These are phyloP conservation scores for Thyatira batis DNA, from an alignment of 2,888 invertebrate genomes.

Conservation along the genomic window DNA sequence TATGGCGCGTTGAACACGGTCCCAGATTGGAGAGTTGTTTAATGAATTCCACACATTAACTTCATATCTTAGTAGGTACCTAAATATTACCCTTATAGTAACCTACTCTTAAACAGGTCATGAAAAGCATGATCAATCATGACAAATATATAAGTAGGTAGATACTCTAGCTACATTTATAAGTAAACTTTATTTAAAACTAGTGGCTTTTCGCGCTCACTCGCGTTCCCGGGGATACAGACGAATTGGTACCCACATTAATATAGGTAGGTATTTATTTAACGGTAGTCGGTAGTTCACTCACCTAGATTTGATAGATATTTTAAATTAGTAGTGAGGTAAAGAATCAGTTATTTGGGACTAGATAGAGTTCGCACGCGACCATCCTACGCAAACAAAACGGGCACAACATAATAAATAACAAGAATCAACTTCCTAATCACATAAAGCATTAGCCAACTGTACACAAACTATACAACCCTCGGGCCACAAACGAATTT, in stretches of 20 bases:
- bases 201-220: too few relatives aligned
- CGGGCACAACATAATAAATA: slow-evolving; percentile 17
- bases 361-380: background rate
- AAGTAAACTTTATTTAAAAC: too few relatives aligned
- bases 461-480: slow-evolving; percentile 56
- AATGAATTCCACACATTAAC: slow-evolving; percentile 15
- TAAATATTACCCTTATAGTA: slow-evolving; percentile 6
- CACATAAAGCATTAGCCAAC: slow-evolving; percentile 68
- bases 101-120: background rate
- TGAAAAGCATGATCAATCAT: too few relatives aligned
- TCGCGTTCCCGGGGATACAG: too few relatives aligned
- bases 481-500: slow-evolving; percentile 69
- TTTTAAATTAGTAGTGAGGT: too few relatives aligned
- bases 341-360: background rate
- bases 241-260: too few relatives aligned
- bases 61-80: too few relatives aligned
- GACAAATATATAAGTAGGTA: too few relatives aligned
- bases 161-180: too few relatives aligned
- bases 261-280: too few relatives aligned
- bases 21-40: slow-evolving; percentile 18
- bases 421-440: slow-evolving; percentile 60
- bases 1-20: slow-evolving; percentile 24
- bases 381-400: background rate
- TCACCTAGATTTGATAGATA: too few relatives aligned
- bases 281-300: too few relatives aligned